Conservation (phyloP, 2,797 vertebrate species). For the Pseudochirops corinnae region DNA sequence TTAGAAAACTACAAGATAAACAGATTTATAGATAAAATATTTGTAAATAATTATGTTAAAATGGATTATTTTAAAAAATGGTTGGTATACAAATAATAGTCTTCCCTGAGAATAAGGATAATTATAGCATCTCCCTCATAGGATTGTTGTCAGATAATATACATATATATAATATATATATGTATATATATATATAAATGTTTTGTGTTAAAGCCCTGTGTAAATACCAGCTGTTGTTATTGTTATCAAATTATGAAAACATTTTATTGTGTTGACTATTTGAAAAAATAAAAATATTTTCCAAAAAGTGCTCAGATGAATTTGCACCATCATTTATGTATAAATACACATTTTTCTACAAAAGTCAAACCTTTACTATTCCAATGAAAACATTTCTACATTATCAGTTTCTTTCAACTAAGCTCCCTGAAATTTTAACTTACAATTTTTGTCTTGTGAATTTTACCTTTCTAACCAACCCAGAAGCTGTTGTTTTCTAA, state of each 20-base stretch:
- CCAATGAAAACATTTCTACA: constrained; percentile 44
- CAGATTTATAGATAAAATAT: constrained; percentile 58
- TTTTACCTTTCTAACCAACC: constrained; percentile 60
- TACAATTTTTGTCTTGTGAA: constrained; percentile 49
- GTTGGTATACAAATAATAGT: constrained; percentile 49
- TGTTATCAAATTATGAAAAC: not conserved
- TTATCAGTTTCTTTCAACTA: constrained; percentile 56
- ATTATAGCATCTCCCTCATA: not conserved
- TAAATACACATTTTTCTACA: constrained; percentile 53
- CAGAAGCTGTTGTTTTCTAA: constrained; percentile 52
- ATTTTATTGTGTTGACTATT: constrained; percentile 50
- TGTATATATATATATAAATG: not conserved
- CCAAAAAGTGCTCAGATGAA: constrained; percentile 51
- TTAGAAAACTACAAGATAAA: constrained; percentile 28
- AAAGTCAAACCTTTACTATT: constrained; percentile 44
- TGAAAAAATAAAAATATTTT: constrained; percentile 54
- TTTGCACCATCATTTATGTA: constrained; percentile 48
- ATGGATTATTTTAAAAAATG: constrained; percentile 55
- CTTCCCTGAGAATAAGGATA: constrained; percentile 56
- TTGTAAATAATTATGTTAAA: constrained; percentile 66
- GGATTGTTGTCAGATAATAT: not conserved
- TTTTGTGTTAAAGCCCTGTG: not conserved
- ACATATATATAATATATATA: not conserved
- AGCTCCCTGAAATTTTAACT: constrained; percentile 41
- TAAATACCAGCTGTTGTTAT: not conserved